A percentile compares a stretch with the other conserved stretches of the same genome.
phyloP scores from a whole-genome alignment of 2,797 vertebrate species.

The Pteropus rufus region DNA sequence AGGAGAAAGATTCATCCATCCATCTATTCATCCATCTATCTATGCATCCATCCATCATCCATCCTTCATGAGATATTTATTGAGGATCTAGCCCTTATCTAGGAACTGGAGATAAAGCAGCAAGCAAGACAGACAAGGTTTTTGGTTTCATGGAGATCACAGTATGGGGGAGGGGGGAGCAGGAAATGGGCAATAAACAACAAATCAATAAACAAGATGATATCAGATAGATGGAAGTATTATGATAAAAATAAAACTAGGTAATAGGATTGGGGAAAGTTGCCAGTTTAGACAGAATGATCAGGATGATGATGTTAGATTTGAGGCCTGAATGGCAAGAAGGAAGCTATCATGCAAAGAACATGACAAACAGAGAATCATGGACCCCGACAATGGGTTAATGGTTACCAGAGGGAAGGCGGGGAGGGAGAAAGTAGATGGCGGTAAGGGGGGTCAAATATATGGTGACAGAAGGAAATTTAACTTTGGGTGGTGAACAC shows the following conservation, averaged over 20 bases:
- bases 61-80: background rate
- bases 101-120: background rate
- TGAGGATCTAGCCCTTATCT: background rate
- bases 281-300: background rate
- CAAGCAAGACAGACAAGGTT: background rate
- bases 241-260: background rate
- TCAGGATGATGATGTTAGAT: background rate
- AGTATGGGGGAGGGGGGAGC: background rate
- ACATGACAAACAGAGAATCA: too few species aligned
- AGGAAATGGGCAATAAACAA: background rate
- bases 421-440: too few species aligned
- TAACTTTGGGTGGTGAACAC: too few species aligned
- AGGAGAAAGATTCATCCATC: background rate
- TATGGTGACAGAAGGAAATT: too few species aligned
- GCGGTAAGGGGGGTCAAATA: too few species aligned
- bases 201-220: background rate
- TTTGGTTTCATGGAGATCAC: background rate
- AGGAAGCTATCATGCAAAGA: background rate
- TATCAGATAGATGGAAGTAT: background rate
- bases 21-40: background rate
- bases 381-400: too few species aligned
- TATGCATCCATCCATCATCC: background rate
- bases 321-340: background rate
- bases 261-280: too few species aligned
- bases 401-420: too few species aligned